Evolutionary conservation across 1,140 invertebrate genomes (phyloP).

Genomic region (Dendrolimus kikuchii): DNA sequence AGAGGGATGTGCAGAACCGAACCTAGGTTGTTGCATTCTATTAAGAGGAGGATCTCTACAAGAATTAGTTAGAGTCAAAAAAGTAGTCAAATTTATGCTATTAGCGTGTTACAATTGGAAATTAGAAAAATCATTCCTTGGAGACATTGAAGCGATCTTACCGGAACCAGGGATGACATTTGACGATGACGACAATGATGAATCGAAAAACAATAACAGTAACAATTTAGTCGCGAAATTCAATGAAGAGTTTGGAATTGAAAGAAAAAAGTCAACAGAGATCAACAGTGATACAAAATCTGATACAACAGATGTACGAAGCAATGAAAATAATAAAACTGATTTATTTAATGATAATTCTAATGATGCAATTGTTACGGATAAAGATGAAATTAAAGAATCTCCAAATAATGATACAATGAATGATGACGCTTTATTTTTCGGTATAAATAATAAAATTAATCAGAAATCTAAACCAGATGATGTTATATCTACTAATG

Average conservation of each 20-base stretch:
- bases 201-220: slow-evolving; percentile 12
- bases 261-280: too few relatives aligned
- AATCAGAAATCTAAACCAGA: too few relatives aligned
- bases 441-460: too few relatives aligned
- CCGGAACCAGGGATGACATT: slow-evolving; percentile 63
- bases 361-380: neutral
- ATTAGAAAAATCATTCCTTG: slow-evolving; percentile 91
- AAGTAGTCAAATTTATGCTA: slow-evolving; percentile 85
- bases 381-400: too few relatives aligned
- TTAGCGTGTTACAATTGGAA: slow-evolving; percentile 94
- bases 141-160: slow-evolving; percentile 84
- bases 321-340: slow-evolving; percentile 1
- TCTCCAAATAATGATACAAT: too few relatives aligned
- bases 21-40: slow-evolving; percentile 92
- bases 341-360: slow-evolving; percentile 14
- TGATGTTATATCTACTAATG: neutral
- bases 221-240: neutral
- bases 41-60: slow-evolving; percentile 83
- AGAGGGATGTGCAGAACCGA: slow-evolving; percentile 88
- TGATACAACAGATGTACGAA: neutral
- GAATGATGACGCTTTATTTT: too few relatives aligned
- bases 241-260: too few relatives aligned
- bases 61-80: slow-evolving; percentile 89
- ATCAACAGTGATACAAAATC: too few relatives aligned
- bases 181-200: slow-evolving; percentile 31